These are phyloP conservation scores for Pitta sordida DNA, from an alignment of 2,113 vertebrate genomes.

Conservation along the genomic window DNA sequence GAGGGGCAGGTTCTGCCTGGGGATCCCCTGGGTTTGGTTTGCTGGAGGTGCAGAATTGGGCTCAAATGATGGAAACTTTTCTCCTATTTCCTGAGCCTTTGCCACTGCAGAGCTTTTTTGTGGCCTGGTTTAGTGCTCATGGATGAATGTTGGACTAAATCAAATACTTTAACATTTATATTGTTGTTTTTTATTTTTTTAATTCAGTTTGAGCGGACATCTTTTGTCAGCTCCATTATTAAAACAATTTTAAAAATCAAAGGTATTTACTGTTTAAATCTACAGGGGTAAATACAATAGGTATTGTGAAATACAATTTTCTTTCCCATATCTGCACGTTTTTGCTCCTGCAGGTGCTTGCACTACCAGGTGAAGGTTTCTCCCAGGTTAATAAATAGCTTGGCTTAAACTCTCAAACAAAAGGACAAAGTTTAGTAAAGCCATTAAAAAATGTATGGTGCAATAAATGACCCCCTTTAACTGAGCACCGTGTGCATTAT, in stretches of 20 bases:
- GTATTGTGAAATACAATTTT: background rate
- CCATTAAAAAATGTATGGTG: conserved; percentile 2
- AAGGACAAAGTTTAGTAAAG: background rate
- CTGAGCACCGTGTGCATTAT: background rate
- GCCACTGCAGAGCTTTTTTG: background rate
- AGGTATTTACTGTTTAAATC: background rate
- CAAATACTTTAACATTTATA: background rate
- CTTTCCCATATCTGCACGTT: background rate
- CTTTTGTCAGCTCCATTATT: background rate
- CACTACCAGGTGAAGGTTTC: background rate
- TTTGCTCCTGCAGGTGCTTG: background rate
- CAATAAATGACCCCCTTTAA: background rate
- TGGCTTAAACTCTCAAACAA: background rate
- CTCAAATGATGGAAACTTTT: background rate
- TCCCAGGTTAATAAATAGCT: background rate
- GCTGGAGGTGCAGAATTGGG: background rate
- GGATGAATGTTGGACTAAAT: background rate
- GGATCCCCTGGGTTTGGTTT: fast-evolving
- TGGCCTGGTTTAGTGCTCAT: background rate
- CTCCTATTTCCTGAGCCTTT: background rate
- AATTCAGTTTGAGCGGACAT: background rate
- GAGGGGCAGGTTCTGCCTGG: fast-evolving
- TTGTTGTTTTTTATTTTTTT: background rate
- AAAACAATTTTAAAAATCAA: background rate
- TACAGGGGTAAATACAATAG: background rate